A percentile compares a stretch with the other conserved stretches of the same genome.
These are phyloP conservation scores for Cladopsammia gracilis DNA, from an alignment of 64 coral and sea anemone species.

Conservation along the genomic window DNA sequence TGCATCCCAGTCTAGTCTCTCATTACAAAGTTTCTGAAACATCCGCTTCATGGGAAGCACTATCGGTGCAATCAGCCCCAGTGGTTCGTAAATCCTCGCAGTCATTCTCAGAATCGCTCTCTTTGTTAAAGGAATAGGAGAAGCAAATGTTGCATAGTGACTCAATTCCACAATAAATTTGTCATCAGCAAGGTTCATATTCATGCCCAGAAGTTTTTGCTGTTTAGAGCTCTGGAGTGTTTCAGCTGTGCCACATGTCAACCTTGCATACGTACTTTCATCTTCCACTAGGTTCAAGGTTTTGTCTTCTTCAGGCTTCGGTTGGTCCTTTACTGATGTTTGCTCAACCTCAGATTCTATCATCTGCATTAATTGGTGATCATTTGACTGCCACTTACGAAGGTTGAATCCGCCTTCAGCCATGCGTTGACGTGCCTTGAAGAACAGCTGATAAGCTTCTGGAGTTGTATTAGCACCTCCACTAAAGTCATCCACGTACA, in stretches of 20 bases:
- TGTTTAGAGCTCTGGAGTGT: too few relatives aligned
- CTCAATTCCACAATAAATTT: neutral
- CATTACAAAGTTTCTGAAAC: slow-evolving; percentile 1
- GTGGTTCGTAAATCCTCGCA: neutral
- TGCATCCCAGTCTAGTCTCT: neutral
- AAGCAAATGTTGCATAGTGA: neutral
- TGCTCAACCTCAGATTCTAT: neutral
- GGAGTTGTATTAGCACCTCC: slow-evolving; percentile 14
- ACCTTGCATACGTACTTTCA: neutral
- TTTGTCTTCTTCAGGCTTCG: neutral
- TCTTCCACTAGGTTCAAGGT: neutral
- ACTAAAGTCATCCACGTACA: slow-evolving; percentile 73
- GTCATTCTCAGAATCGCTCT: neutral
- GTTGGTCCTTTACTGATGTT: neutral
- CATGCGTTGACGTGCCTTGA: slow-evolving; percentile 32
- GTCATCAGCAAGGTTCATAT: neutral
- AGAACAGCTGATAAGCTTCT: slow-evolving; percentile 30
- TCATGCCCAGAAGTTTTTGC: slow-evolving; percentile 12
- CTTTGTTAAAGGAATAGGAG: neutral
- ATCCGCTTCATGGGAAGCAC: neutral
- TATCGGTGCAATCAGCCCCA: slow-evolving; percentile 20
- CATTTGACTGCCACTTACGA: slow-evolving; percentile 57
- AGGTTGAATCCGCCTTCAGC: slow-evolving; percentile 72
- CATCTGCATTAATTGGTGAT: neutral
- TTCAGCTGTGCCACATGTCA: too few relatives aligned